Evolutionary conservation across 2,113 vertebrate species (phyloP), one percentile per base, ranked within the genome.

Genomic region (Acanthochromis polyacanthus): DNA sequence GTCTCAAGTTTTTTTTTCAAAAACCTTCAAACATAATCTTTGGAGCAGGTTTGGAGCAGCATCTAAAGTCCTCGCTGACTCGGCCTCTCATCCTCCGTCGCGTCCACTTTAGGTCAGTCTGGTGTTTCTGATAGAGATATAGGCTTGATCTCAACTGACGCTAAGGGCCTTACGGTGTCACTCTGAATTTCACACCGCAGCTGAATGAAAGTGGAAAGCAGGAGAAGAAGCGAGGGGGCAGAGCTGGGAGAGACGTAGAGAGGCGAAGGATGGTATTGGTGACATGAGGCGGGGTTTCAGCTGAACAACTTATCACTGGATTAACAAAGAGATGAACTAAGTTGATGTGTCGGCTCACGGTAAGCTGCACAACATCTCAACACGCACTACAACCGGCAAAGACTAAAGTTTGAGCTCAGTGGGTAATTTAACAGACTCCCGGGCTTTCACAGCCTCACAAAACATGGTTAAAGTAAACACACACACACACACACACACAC

Each of bases 91-190:
- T 65, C 78, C 23, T 73, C 64, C 0, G 0, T 65, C 8, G 3
- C 0, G 23, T 83, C 75, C 75, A 65, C 73, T 68, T 63, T 30
- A 69, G 63, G 59, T 76, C 70, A 40, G 40, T 28, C 59, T 55
- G 48, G 30, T 2, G 19, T 52, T 65, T 50, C 65, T 72, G 84
- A 93, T 92, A 90, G 88, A 92, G 92, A 91, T 30, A 32, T 75
- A 76, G 65, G 43, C 82, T 59, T 92, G 85, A 92, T 91, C 71
- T 23, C 71, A 71, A 82, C 82, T 90, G 91, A 91, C 90, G 25
- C 88, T 92, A 91, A 93, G 75, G 80, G 88, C 87, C 88, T 88
- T 87, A 85, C 88, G 85, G 69, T 89, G 92, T 91, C 89, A 87
- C 88, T 88, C 78, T 64, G 81, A 87, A 94, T 94, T 94, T 93